A percentile compares a stretch with the other conserved stretches of the same genome.
These are phyloP conservation scores for Leiothrix lutea DNA, from an alignment of 2,113 vertebrate genomes.

Conservation along the genomic window DNA sequence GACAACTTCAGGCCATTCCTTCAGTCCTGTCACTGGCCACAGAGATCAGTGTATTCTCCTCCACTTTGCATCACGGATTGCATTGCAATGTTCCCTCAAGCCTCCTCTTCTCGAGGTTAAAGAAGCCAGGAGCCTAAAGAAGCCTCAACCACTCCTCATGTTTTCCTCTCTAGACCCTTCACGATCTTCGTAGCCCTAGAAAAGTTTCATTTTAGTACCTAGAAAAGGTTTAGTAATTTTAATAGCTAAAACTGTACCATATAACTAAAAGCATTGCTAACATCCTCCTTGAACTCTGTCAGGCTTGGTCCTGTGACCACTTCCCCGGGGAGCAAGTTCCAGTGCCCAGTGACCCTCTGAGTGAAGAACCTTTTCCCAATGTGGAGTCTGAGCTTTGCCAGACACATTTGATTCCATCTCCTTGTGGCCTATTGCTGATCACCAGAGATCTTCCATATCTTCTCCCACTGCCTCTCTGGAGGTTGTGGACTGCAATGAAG, in stretches of 20 bases:
- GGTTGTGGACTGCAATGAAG: not conserved
- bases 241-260: not conserved
- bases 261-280: rapidly evolving
- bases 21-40: not conserved
- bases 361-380: not conserved
- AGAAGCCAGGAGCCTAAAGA: not conserved
- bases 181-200: not conserved
- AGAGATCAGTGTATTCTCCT: not conserved
- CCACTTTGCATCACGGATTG: not conserved
- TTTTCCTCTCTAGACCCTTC: not conserved
- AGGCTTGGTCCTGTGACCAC: not conserved
- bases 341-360: not conserved
- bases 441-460: not conserved
- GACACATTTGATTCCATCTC: not conserved
- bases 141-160: not conserved
- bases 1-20: not conserved
- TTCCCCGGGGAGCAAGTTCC: not conserved
- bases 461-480: rapidly evolving
- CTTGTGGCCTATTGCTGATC: rapidly evolving
- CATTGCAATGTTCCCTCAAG: not conserved
- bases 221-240: not conserved
- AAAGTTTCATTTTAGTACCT: not conserved
- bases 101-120: not conserved
- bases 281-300: not conserved
- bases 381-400: not conserved